phyloP scores from a whole-genome alignment of 2,888 invertebrate species.

The Lasioglossum pauxillum region DNA sequence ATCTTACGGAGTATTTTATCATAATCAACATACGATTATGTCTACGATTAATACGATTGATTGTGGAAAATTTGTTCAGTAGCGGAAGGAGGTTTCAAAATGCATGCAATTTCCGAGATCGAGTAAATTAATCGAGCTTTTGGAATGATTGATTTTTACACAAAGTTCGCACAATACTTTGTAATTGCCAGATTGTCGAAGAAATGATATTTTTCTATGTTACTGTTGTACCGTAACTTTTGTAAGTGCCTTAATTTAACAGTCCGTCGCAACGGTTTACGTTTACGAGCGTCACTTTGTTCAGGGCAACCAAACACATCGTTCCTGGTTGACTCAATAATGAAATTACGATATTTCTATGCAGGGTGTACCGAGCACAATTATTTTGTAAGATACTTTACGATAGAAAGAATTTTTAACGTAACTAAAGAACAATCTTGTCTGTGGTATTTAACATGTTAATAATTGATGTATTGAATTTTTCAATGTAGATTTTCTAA shows the following conservation, averaged over 20 bases:
- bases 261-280: slow-evolving; percentile 6
- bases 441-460: slow-evolving; percentile 32
- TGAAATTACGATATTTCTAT: slow-evolving; percentile 15
- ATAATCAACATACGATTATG: background rate
- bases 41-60: no score
- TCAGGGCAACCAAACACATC: slow-evolving; percentile 34
- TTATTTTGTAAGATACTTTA: slow-evolving; percentile 26
- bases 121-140: background rate
- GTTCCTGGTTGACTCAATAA: background rate
- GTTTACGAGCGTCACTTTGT: slow-evolving; percentile 5
- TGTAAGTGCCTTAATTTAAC: slow-evolving; percentile 61
- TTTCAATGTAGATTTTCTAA: slow-evolving; percentile 27
- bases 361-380: slow-evolving; percentile 47
- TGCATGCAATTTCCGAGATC: background rate
- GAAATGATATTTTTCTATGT: slow-evolving; percentile 32
- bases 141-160: slow-evolving; percentile 14
- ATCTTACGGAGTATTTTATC: background rate
- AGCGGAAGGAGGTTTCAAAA: background rate
- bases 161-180: slow-evolving; percentile 7
- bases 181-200: background rate
- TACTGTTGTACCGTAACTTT: slow-evolving; percentile 20
- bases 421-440: slow-evolving; percentile 22
- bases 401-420: background rate
- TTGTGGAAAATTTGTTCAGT: background rate
- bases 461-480: slow-evolving; percentile 7